Evolutionary conservation across 2,888 invertebrate genomes (phyloP).

Genomic region (Phragmatobia fuliginosa): DNA sequence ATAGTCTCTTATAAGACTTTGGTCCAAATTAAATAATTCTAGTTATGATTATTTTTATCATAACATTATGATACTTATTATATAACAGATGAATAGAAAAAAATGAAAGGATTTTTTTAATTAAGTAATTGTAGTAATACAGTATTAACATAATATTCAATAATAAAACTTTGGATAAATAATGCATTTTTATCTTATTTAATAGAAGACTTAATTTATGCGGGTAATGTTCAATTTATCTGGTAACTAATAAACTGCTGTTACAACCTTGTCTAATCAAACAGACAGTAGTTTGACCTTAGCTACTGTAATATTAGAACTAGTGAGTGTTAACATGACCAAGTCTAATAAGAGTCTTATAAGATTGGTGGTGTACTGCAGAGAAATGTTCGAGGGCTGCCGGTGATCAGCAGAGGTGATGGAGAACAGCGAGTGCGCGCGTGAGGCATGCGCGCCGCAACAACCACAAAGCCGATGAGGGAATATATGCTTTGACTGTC

Average conservation of each 20-base stretch:
- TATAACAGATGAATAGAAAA: not conserved
- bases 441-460: conserved; percentile 80
- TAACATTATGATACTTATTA: not conserved
- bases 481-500: conserved; percentile 78
- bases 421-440: conserved; percentile 71
- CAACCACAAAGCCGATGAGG: conserved; percentile 85
- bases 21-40: not conserved
- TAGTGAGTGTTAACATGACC: conserved; percentile 26
- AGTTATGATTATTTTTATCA: not conserved
- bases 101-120: not conserved
- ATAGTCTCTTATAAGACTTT: conserved; percentile 12
- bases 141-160: not conserved
- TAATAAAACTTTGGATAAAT: not conserved
- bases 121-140: not conserved
- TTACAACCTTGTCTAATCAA: conserved; percentile 38
- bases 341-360: conserved; percentile 40
- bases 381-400: conserved; percentile 15
- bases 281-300: conserved; percentile 36
- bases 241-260: conserved; percentile 31
- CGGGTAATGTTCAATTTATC: conserved; percentile 22
- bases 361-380: conserved; percentile 23
- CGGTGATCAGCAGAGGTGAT: conserved; percentile 63
- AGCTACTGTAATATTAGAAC: conserved; percentile 27
- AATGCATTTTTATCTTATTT: conserved; percentile 10
- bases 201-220: conserved; percentile 17